Conservation (phyloP, 1,140 invertebrate genomes). For the Musca vetustissima region DNA sequence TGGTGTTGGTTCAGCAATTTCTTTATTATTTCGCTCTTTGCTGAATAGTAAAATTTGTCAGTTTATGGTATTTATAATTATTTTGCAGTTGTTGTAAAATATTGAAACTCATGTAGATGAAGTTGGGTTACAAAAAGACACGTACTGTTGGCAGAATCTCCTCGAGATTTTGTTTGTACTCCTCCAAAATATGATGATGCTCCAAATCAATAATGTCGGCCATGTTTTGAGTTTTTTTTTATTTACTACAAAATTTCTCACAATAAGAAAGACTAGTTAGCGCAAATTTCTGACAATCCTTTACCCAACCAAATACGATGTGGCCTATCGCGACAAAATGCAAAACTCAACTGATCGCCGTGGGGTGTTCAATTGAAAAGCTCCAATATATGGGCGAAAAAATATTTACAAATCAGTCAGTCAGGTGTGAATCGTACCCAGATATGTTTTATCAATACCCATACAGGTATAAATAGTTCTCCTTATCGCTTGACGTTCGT, state of each 20-base stretch:
- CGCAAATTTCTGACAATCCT: neutral
- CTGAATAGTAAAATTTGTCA: too few species aligned
- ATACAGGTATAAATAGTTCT: too few species aligned
- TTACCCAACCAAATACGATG: conserved; percentile 8
- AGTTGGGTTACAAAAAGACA: conserved; percentile 9
- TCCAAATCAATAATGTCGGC: conserved; percentile 48
- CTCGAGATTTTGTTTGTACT: conserved; percentile 48
- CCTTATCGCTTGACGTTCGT: too few species aligned
- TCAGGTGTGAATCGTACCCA: conserved; percentile 3
- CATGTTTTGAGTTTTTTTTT: conserved; percentile 37
- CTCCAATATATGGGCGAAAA: conserved; percentile 9
- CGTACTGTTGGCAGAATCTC: conserved; percentile 47
- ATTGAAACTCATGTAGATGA: too few species aligned
- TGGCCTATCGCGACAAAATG: neutral
- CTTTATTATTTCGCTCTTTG: too few species aligned
- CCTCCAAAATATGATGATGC: conserved; percentile 43
- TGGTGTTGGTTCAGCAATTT: neutral
- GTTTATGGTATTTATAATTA: too few species aligned
- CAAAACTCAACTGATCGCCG: conserved; percentile 12
- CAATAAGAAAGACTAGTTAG: neutral
- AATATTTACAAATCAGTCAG: neutral
- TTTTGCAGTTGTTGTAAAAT: too few species aligned
- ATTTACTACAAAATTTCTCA: neutral
- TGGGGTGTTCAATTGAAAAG: neutral
- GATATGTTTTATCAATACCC: conserved; percentile 18